A percentile compares a stretch with the other conserved stretches of the same genome.
Conservation (phyloP, 1,140 invertebrate genomes). For the Musca domestica region DNA sequence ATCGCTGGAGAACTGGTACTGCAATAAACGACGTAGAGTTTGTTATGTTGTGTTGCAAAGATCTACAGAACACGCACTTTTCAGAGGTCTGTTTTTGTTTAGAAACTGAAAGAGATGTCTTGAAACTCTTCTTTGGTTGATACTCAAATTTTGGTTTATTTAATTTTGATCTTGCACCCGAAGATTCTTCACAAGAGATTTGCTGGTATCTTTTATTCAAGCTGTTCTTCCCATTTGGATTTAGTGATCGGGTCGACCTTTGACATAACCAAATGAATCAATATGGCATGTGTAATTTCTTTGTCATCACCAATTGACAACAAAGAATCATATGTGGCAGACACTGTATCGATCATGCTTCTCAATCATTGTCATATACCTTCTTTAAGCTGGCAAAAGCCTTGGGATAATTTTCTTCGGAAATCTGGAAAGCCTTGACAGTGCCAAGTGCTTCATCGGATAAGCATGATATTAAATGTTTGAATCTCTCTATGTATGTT, state of each 20-base stretch:
- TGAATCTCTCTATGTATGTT: constrained; percentile 22
- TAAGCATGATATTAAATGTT: neutral
- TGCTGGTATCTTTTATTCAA: constrained; percentile 7
- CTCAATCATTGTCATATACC: too few relatives aligned
- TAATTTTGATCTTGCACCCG: neutral
- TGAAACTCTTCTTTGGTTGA: neutral
- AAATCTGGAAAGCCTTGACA: constrained; percentile 3
- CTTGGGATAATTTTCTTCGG: constrained; percentile 18
- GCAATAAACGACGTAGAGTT: neutral
- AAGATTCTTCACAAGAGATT: constrained; percentile 15
- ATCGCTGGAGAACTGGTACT: neutral
- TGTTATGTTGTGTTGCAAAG: too few relatives aligned
- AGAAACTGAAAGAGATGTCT: neutral
- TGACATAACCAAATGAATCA: too few relatives aligned
- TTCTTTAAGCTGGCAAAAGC: too few relatives aligned
- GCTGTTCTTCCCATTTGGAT: constrained; percentile 21
- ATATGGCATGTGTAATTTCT: constrained; percentile 11
- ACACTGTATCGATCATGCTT: constrained; percentile 14
- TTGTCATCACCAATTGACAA: constrained; percentile 19
- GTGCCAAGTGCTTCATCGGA: too few relatives aligned
- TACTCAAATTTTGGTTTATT: too few relatives aligned
- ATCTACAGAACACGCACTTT: constrained; percentile 10
- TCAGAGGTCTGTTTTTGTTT: neutral
- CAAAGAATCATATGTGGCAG: constrained; percentile 17
- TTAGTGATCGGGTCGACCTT: constrained; percentile 5